Evolutionary conservation across 1,140 invertebrate species (phyloP).

Genomic region (Maniola jurtina): DNA sequence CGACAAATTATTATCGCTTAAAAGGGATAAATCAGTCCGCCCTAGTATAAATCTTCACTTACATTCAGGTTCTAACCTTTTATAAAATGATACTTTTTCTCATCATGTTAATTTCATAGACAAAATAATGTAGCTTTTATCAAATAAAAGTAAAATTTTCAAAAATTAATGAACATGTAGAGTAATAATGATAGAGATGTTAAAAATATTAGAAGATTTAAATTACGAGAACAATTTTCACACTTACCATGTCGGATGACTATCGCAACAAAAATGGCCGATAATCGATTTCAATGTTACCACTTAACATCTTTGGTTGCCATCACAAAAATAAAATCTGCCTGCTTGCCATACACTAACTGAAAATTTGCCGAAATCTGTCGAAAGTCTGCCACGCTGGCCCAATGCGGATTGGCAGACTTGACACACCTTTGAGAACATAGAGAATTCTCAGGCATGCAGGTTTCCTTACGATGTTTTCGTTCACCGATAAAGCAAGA

Average conservation of each 20-base stretch:
- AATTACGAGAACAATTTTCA: conserved; percentile 1
- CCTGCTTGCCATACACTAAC: too few relatives aligned
- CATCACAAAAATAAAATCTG: too few relatives aligned
- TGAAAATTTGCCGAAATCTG: too few relatives aligned
- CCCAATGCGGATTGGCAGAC: too few relatives aligned
- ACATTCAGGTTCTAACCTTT: conserved; percentile 76
- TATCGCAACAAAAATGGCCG: conserved; percentile 70
- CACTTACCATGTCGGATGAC: conserved; percentile 61
- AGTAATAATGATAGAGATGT: conserved; percentile 31
- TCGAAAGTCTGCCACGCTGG: too few relatives aligned
- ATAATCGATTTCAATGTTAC: conserved; percentile 4
- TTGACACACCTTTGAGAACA: too few relatives aligned
- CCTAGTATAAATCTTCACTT: conserved; percentile 72
- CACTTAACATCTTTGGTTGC: too few relatives aligned
- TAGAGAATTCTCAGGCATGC: too few relatives aligned
- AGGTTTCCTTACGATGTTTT: too few relatives aligned
- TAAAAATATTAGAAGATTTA: conserved; percentile 30
- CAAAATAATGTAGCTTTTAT: conserved; percentile 14
- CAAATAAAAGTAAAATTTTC: not conserved
- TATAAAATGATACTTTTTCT: conserved; percentile 53
- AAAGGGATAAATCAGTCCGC: conserved; percentile 63
- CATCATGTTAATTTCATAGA: conserved; percentile 48
- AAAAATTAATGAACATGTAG: not conserved
- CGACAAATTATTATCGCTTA: not conserved
- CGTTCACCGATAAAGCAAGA: too few relatives aligned